phyloP scores from a whole-genome alignment of 2,797 vertebrate species.

The Gambelia wislizenii region DNA sequence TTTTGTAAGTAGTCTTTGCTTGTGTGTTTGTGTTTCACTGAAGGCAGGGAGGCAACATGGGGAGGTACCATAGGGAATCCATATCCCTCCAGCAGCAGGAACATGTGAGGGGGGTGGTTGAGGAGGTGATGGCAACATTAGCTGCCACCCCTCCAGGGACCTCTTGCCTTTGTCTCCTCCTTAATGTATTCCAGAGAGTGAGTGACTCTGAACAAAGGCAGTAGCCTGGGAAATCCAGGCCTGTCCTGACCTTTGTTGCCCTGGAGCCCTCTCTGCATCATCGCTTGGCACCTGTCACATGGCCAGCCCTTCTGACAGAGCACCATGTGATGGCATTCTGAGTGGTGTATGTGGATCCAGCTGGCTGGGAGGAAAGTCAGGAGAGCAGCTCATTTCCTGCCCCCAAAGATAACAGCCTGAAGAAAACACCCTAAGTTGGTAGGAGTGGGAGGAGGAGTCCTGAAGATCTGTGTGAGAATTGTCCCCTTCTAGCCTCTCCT shows the following conservation, averaged over 20 bases:
- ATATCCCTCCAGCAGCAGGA: slow-evolving; percentile 32
- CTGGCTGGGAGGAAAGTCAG: slow-evolving; percentile 19
- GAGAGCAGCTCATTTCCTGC: not conserved
- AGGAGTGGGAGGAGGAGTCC: slow-evolving; percentile 49
- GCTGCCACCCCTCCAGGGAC: slow-evolving; percentile 69
- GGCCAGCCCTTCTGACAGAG: slow-evolving; percentile 63
- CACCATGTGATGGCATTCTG: slow-evolving; percentile 74
- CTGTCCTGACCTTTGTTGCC: slow-evolving; percentile 83
- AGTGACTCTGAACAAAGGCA: slow-evolving; percentile 82
- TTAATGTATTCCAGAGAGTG: slow-evolving; percentile 82
- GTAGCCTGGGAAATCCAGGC: slow-evolving; percentile 86
- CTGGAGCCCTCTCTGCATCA: slow-evolving; percentile 63
- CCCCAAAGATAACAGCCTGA: not conserved
- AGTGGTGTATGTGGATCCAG: slow-evolving; percentile 72
- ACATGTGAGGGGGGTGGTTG: slow-evolving; percentile 15
- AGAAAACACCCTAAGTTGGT: not conserved
- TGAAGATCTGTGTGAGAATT: not conserved
- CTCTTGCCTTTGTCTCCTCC: slow-evolving; percentile 81
- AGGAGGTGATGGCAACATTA: slow-evolving; percentile 53
- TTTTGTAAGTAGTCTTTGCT: slow-evolving; percentile 65
- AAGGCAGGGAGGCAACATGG: slow-evolving; percentile 37
- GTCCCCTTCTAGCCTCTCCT: not conserved
- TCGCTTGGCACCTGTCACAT: slow-evolving; percentile 83
- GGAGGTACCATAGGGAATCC: slow-evolving; percentile 60
- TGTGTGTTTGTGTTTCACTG: slow-evolving; percentile 32